Evolutionary conservation across 1,140 invertebrate species (phyloP).

Genomic region (Camponotus vicinus): DNA sequence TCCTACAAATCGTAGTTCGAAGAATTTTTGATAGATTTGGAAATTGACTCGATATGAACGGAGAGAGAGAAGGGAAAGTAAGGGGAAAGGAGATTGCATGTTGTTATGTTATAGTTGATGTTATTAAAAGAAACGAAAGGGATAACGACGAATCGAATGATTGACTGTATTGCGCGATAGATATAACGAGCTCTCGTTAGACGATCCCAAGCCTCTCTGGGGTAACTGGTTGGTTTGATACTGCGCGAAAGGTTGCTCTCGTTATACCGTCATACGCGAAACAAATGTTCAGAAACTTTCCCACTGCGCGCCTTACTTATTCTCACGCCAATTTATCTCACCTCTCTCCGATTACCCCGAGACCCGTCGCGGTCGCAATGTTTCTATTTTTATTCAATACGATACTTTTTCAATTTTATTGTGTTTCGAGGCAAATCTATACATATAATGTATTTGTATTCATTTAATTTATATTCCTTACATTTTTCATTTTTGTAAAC

Average conservation of each 20-base stretch:
- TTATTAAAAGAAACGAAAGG: conserved; percentile 5
- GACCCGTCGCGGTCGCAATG: conserved; percentile 7
- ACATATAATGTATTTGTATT: too few relatives aligned
- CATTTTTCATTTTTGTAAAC: too few relatives aligned
- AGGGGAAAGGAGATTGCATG: neutral
- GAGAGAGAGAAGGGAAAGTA: too few relatives aligned
- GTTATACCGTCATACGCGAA: conserved; percentile 12
- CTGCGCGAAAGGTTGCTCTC: conserved; percentile 25
- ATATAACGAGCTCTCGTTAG: conserved; percentile 33
- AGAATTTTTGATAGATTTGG: neutral
- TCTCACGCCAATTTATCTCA: conserved; percentile 55
- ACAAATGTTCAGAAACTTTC: conserved; percentile 41
- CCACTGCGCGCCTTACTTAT: neutral
- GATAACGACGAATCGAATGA: neutral
- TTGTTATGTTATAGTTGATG: neutral
- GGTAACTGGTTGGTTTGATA: neutral
- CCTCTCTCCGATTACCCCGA: conserved; percentile 39
- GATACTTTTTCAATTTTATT: conserved; percentile 22
- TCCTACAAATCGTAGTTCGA: too few relatives aligned
- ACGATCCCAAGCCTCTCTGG: neutral
- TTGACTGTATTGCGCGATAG: conserved; percentile 9
- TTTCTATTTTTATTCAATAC: conserved; percentile 27
- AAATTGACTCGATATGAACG: neutral
- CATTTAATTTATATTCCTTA: too few relatives aligned
- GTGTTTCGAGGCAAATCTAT: neutral